Evolutionary conservation across 2,888 invertebrate genomes (phyloP), one percentile per base, ranked within the genome.

Genomic region (Pristionchus entomophagus): DNA sequence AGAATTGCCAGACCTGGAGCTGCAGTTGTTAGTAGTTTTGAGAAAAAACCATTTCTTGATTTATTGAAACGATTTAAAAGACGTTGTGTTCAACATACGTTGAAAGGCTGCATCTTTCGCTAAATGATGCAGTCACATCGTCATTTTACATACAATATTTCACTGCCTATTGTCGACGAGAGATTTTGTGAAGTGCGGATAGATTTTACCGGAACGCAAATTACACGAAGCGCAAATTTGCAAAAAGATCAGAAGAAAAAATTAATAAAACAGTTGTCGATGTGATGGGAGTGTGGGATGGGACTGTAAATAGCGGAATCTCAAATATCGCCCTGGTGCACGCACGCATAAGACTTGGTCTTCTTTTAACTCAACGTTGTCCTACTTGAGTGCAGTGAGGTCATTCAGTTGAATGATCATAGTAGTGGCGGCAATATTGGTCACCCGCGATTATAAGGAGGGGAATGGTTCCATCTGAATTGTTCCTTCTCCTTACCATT

Each of bases 381-480:
- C 45, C n/a, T 45, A 45, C 73, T 73, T 53, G 78, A 51, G 78
- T 78, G 51, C 32, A 32, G 78, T 51, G 51, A 49, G 51, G 51
- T 78, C 78, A 51, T 53, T 51, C 78, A 51, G 14, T 78, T 78
- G 78, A 53, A 78, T 73, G 73, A 73, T 73, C 73, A 12, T 73
- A 41, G 73, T 73, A 73, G 73, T 73, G 73, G 73, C 73, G n/a
- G 38, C 38, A 73, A 45, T 26, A 73, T 10, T 73, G 73, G 73
- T 32, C 19, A 45, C 26, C 73, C 73, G 41, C 73, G 41, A 19
- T 41, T 14, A 73, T 80, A 80, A 80, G 78, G 78, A 80, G 78
- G 78, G 78, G 78, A 51, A 80, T 80, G 78, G 41, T 80, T 80
- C 78, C 78, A 51, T 51, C 78, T 80, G 78, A 80, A 80, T 80